These are phyloP conservation scores for Microctonus brassicae DNA, from an alignment of 2,888 invertebrate genomes.

Conservation along the genomic window DNA sequence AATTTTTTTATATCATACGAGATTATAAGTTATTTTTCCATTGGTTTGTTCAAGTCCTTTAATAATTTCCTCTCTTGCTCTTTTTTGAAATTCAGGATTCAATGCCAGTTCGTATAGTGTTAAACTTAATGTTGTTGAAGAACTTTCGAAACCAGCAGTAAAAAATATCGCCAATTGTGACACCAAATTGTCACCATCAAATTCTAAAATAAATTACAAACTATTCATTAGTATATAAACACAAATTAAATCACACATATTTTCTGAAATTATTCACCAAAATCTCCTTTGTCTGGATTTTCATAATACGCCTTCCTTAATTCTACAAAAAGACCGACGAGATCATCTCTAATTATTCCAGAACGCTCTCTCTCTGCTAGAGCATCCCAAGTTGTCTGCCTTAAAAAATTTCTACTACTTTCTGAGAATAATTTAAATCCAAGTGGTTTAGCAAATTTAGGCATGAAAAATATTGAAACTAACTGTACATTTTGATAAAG, in stretches of 20 bases:
- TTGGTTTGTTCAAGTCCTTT: conserved; percentile 42
- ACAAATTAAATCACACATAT: not conserved
- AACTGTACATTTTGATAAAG: conserved; percentile 64
- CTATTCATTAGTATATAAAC: not conserved
- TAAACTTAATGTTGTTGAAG: conserved; percentile 53
- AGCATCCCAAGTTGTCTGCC: conserved; percentile 67
- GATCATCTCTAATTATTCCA: conserved; percentile 65
- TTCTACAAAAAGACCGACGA: conserved; percentile 71
- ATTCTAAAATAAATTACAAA: conserved; percentile 45
- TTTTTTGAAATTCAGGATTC: conserved; percentile 51
- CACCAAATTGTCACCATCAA: conserved; percentile 57
- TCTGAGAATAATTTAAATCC: conserved; percentile 66
- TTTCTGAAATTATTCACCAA: conserved; percentile 33
- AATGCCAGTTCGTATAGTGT: conserved; percentile 56
- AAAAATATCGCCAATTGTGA: conserved; percentile 59
- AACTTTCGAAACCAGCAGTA: conserved; percentile 60
- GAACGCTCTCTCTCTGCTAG: conserved; percentile 66
- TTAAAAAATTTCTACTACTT: conserved; percentile 63
- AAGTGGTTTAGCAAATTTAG: conserved; percentile 62
- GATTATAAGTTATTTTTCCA: conserved; percentile 57
- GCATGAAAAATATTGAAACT: conserved; percentile 68
- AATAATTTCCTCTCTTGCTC: conserved; percentile 51
- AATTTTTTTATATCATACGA: conserved; percentile 44
- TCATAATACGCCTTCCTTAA: conserved; percentile 58
- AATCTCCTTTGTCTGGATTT: conserved; percentile 35